phyloP scores from a whole-genome alignment of 2,797 vertebrate genomes.

The Chromobotia macracanthus region DNA sequence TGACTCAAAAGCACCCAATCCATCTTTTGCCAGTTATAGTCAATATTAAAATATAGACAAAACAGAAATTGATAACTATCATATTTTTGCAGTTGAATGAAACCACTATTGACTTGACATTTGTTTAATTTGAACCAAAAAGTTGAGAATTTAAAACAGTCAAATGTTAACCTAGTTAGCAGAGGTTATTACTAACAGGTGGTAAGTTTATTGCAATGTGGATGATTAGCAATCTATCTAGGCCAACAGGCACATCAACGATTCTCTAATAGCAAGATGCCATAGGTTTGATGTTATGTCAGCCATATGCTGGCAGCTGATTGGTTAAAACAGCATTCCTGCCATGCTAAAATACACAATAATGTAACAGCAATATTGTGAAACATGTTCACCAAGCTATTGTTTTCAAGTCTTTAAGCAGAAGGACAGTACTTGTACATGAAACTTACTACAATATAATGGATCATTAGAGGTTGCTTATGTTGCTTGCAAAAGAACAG shows the following conservation, averaged over 20 bases:
- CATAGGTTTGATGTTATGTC: not conserved
- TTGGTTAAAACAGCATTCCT: not conserved
- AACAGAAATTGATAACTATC: not conserved
- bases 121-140: not conserved
- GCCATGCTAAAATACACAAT: too few relatives aligned
- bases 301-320: not conserved
- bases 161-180: not conserved
- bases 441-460: too few relatives aligned
- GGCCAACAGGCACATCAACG: not conserved
- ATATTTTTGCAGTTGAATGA: not conserved
- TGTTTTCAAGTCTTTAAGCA: too few relatives aligned
- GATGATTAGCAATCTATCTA: not conserved
- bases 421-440: too few relatives aligned
- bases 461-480: too few relatives aligned
- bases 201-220: not conserved
- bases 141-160: not conserved
- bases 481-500: too few relatives aligned
- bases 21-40: constrained; percentile 55
- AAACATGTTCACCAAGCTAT: too few relatives aligned
- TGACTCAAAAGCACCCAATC: constrained; percentile 54
- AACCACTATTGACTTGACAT: not conserved
- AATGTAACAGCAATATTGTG: too few relatives aligned
- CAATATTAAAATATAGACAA: not conserved
- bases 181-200: not conserved
- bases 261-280: not conserved